These are phyloP conservation scores for Jacana jacana DNA, from an alignment of 2,113 vertebrate genomes.

Conservation along the genomic window DNA sequence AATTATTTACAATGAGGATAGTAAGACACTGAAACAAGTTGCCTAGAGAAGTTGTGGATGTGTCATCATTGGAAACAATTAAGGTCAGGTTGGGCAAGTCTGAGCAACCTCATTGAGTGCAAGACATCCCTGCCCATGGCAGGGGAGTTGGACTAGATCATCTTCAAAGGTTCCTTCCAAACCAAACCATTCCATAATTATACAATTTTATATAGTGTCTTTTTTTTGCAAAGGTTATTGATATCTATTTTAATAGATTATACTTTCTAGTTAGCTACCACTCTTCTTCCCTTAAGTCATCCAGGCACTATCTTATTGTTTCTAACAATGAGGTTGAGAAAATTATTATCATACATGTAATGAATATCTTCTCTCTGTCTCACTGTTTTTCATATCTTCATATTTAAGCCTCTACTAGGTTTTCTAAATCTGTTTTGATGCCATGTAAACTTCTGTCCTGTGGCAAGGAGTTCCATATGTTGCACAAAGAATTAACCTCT, in stretches of 20 bases:
- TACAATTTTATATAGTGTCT: not conserved
- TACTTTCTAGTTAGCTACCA: not conserved
- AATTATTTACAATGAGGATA: not conserved
- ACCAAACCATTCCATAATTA: not conserved
- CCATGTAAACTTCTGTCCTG: not conserved
- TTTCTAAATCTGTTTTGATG: not conserved
- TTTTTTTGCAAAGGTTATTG: not conserved
- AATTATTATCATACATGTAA: not conserved
- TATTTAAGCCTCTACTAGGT: not conserved
- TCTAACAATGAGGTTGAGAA: not conserved
- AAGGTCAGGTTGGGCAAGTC: not conserved
- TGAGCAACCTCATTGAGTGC: not conserved
- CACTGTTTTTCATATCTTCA: not conserved
- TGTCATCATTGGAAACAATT: not conserved
- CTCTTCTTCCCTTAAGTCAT: not conserved
- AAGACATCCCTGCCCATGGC: not conserved
- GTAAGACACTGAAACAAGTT: not conserved
- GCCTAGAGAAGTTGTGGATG: not conserved
- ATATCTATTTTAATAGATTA: not conserved
- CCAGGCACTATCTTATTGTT: not conserved
- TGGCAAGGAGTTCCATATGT: not conserved
- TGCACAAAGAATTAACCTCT: not conserved
- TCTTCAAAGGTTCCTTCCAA: not conserved
- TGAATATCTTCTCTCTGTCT: not conserved
- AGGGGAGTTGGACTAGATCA: not conserved